Evolutionary conservation across 2,797 vertebrate genomes (phyloP).

Genomic region (Pygocentrus nattereri): DNA sequence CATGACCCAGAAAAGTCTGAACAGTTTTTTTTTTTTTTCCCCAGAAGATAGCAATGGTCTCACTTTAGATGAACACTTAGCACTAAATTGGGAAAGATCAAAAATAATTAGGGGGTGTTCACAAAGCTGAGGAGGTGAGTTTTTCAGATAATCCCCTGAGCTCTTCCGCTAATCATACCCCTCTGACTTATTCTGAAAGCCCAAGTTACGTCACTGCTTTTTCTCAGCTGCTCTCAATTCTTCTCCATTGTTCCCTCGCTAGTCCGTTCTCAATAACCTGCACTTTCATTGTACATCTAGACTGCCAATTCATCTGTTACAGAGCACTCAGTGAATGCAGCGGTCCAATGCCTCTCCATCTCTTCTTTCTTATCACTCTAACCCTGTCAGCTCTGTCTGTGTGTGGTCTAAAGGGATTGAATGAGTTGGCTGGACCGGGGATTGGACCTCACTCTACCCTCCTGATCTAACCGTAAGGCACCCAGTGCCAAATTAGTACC

Average conservation of each 20-base stretch:
- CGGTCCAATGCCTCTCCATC: neutral
- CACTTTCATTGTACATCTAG: constrained; percentile 4
- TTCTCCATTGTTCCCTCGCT: neutral
- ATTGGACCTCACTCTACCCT: too few relatives aligned
- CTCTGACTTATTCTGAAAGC: constrained; percentile 12
- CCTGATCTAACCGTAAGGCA: neutral
- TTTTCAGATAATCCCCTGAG: constrained; percentile 9
- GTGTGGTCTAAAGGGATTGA: constrained; percentile 22
- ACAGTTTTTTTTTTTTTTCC: neutral
- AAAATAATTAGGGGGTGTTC: constrained; percentile 10
- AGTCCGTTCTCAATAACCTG: constrained; percentile 9
- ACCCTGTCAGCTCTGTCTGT: constrained; percentile 1
- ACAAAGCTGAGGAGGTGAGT: neutral
- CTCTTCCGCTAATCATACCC: neutral
- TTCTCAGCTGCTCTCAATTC: neutral
- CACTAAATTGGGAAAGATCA: constrained; percentile 1
- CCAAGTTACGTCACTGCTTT: neutral
- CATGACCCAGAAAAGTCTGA: neutral
- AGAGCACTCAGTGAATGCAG: constrained; percentile 8
- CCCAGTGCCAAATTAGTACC: neutral
- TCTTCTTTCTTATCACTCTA: constrained; percentile 11
- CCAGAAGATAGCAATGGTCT: neutral
- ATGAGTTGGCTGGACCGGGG: neutral
- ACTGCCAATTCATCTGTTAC: constrained; percentile 18
- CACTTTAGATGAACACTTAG: neutral